Conservation (phyloP, 2,113 vertebrate species). For the Prolemur simus region DNA sequence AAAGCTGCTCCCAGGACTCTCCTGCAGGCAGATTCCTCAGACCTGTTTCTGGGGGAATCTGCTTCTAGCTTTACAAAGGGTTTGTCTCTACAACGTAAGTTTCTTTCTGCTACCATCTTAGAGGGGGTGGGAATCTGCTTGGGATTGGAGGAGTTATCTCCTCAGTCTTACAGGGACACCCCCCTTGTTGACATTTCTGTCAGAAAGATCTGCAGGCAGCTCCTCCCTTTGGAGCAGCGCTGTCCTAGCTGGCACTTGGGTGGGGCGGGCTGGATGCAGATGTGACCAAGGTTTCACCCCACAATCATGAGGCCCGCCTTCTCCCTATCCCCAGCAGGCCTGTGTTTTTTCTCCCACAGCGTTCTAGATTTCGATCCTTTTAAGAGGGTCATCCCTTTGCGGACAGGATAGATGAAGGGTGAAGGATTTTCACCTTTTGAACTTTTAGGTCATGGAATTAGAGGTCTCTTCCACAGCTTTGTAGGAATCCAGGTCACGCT, state of each 20-base stretch:
- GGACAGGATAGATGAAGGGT: not conserved
- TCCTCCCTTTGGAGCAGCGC: not conserved
- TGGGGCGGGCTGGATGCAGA: not conserved
- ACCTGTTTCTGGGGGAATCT: not conserved
- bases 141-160: not conserved
- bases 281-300: not conserved
- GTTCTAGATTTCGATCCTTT: conserved; percentile 51
- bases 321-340: not conserved
- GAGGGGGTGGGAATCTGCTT: not conserved
- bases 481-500: not conserved
- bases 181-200: not conserved
- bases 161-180: not conserved
- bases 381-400: not conserved
- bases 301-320: not conserved
- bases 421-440: conserved; percentile 11
- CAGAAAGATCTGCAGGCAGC: not conserved
- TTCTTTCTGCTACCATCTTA: conserved; percentile 47
- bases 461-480: conserved; percentile 17
- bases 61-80: conserved; percentile 48
- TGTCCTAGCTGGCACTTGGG: not conserved
- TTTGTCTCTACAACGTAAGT: conserved; percentile 46
- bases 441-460: conserved; percentile 6
- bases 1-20: not conserved
- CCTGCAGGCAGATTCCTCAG: conserved; percentile 23
- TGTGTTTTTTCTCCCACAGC: not conserved